These are phyloP conservation scores for Centropus bengalensis DNA, from an alignment of 2,113 vertebrate species.

Conservation along the genomic window DNA sequence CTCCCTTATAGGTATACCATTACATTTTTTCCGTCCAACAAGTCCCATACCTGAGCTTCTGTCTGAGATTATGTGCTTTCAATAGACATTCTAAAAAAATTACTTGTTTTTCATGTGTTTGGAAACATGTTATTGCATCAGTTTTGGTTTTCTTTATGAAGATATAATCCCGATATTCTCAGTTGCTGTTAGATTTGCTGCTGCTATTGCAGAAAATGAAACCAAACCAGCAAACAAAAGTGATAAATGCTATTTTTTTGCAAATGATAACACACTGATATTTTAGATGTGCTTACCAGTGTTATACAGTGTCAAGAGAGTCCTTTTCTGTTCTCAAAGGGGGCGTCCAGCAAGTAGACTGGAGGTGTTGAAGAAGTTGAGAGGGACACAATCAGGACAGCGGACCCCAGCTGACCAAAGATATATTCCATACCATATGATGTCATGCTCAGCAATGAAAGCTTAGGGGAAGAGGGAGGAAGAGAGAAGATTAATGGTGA, in stretches of 20 bases:
- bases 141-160: not conserved
- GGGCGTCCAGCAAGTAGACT: rapidly evolving
- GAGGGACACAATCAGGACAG: rapidly evolving
- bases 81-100: not conserved
- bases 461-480: not conserved
- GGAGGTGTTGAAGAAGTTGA: rapidly evolving
- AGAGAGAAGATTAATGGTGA: not conserved
- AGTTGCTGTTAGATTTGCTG: not conserved
- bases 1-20: not conserved
- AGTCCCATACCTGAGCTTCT: not conserved
- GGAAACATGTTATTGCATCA: not conserved
- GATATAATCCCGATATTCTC: not conserved
- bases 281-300: not conserved
- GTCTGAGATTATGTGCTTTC: not conserved
- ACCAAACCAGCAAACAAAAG: not conserved
- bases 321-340: not conserved
- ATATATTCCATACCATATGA: not conserved
- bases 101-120: not conserved
- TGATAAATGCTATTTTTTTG: not conserved
- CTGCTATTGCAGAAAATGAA: not conserved
- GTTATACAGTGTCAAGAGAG: not conserved
- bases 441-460: not conserved
- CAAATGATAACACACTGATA: not conserved
- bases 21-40: not conserved
- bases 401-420: not conserved